Conservation (phyloP, 2,888 invertebrate genomes). For the Agrotis exclamationis region DNA sequence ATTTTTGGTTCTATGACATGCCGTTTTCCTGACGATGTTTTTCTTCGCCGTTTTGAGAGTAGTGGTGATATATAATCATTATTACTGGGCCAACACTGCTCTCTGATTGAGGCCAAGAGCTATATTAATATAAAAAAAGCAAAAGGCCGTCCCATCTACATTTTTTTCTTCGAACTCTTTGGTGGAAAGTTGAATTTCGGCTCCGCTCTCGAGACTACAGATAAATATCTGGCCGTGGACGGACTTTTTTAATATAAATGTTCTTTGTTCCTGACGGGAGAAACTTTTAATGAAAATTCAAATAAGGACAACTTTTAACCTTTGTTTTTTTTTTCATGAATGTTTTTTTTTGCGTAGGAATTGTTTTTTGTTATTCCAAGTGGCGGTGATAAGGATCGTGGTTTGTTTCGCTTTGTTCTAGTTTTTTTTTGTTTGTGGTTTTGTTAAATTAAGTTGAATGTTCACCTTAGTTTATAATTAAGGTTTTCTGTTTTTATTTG, state of each 20-base stretch:
- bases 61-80: too few relatives aligned
- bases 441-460: constrained; percentile 45
- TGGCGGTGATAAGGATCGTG: constrained; percentile 71
- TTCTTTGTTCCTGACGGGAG: constrained; percentile 91
- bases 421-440: constrained; percentile 46
- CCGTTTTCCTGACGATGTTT: too few relatives aligned
- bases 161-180: constrained; percentile 71
- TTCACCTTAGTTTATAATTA: constrained; percentile 8
- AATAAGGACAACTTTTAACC: constrained; percentile 89
- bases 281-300: constrained; percentile 90
- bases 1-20: too few relatives aligned
- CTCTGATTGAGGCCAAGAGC: too few relatives aligned
- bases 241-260: constrained; percentile 91
- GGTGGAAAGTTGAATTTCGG: constrained; percentile 86
- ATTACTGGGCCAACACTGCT: too few relatives aligned
- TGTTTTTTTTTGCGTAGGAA: constrained; percentile 78
- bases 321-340: constrained; percentile 77
- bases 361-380: constrained; percentile 84
- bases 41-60: too few relatives aligned
- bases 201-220: constrained; percentile 90
- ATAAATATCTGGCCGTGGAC: constrained; percentile 90
- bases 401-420: constrained; percentile 64
- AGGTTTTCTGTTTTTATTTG: background rate
- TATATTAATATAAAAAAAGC: background rate
- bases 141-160: constrained; percentile 68